These are phyloP conservation scores for Pyrgilauda ruficollis DNA, from an alignment of 2,113 vertebrate species.

Conservation along the genomic window DNA sequence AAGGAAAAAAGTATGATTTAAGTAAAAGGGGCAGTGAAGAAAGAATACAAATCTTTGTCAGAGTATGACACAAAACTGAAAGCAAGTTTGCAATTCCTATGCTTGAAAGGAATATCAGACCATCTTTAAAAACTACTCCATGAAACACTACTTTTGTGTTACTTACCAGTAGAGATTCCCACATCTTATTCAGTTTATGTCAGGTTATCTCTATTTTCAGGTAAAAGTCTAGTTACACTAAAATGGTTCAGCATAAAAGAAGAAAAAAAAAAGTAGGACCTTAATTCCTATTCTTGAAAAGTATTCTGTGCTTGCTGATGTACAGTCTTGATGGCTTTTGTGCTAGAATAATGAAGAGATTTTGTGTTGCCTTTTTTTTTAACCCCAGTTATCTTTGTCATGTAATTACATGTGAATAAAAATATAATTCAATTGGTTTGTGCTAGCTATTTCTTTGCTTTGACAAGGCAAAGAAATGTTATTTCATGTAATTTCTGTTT, in stretches of 20 bases:
- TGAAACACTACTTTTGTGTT: background rate
- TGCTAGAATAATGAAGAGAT: background rate
- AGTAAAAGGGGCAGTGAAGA: background rate
- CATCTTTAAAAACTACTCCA: background rate
- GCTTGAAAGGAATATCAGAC: background rate
- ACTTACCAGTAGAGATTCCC: background rate
- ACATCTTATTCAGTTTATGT: background rate
- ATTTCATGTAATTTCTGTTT: background rate
- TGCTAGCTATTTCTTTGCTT: background rate
- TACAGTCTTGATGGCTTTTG: accelerated
- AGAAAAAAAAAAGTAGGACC: background rate
- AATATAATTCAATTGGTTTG: background rate
- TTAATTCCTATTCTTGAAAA: background rate
- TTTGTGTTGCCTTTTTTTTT: accelerated
- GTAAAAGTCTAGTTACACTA: background rate
- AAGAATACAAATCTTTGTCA: background rate
- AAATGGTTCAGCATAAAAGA: background rate
- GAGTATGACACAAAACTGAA: background rate
- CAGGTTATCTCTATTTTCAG: background rate
- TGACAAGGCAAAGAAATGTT: background rate
- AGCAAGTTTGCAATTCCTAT: background rate
- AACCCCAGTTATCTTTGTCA: background rate
- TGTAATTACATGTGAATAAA: background rate
- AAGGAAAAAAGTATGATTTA: background rate
- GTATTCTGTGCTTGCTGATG: background rate